Conservation (phyloP, 2,113 vertebrate species). For the Megaleporinus macrocephalus region DNA sequence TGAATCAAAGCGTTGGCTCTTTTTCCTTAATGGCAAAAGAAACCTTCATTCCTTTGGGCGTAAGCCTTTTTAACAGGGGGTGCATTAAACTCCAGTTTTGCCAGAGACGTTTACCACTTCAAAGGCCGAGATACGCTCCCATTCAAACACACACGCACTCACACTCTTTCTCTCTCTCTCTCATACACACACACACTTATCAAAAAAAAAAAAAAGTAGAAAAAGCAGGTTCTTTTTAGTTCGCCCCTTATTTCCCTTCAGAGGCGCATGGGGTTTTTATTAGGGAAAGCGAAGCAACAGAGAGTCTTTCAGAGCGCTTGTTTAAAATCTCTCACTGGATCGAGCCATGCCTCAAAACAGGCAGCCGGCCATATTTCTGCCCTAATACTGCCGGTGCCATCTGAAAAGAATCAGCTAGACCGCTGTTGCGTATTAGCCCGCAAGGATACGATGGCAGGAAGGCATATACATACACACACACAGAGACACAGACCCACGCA, state of each 20-base stretch:
- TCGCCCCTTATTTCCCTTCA: conserved; percentile 59
- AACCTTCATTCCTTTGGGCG: conserved; percentile 29
- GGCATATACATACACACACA: conserved; percentile 16
- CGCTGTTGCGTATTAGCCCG: conserved; percentile 53
- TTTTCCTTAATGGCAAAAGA: conserved; percentile 26
- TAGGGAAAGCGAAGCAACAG: conserved; percentile 66
- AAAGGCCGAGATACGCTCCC: conserved; percentile 58
- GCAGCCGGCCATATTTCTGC: conserved; percentile 55
- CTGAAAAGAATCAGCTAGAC: conserved; percentile 60
- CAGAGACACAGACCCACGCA: conserved; percentile 47
- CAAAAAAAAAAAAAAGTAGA: conserved; percentile 54
- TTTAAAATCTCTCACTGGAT: conserved; percentile 64
- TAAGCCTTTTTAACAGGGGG: conserved; percentile 29
- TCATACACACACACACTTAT: conserved; percentile 67
- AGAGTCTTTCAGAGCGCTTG: conserved; percentile 59
- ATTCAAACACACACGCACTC: conserved; percentile 69
- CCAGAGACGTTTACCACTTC: conserved; percentile 65
- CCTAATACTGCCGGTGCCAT: conserved; percentile 56
- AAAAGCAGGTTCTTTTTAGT: conserved; percentile 58
- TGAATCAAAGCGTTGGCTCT: not conserved
- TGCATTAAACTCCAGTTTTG: conserved; percentile 60
- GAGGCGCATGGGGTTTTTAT: conserved; percentile 74
- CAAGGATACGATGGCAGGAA: conserved; percentile 43
- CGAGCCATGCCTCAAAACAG: conserved; percentile 63
- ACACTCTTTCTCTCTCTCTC: conserved; percentile 62